Conservation (phyloP, 2,888 invertebrate species). For the Drosophila planitibia region DNA sequence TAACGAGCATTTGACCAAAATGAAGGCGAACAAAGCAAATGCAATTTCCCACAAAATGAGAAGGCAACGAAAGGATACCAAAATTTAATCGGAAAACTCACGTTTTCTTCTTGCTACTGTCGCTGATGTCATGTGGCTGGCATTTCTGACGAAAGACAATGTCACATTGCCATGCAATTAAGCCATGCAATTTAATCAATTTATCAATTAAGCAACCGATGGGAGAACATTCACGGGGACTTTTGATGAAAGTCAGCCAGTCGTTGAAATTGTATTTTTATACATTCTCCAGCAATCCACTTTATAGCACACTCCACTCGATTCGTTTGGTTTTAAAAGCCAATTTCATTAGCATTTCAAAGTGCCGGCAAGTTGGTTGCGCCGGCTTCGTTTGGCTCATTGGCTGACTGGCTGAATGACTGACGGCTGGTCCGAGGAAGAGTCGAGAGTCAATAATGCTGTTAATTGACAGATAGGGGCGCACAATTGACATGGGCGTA, state of each 20-base stretch:
- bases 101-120: constrained; percentile 15
- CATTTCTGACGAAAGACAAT: constrained; percentile 51
- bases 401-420: constrained; percentile 1
- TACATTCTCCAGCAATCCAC: constrained; percentile 19
- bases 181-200: constrained; percentile 78
- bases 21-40: constrained; percentile 57
- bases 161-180: constrained; percentile 64
- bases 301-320: not conserved
- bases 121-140: constrained; percentile 46
- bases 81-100: constrained; percentile 58
- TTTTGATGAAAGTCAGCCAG: constrained; percentile 20
- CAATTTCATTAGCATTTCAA: constrained; percentile 81
- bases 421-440: not conserved
- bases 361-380: constrained; percentile 50
- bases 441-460: constrained; percentile 71
- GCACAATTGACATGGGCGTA: constrained; percentile 21
- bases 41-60: constrained; percentile 57
- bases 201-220: constrained; percentile 70
- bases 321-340: constrained; percentile 59
- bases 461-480: constrained; percentile 65
- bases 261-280: constrained; percentile 12
- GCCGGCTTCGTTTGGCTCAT: constrained; percentile 9
- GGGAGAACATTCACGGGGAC: constrained; percentile 13
- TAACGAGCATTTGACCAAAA: constrained; percentile 59
- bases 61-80: constrained; percentile 12